Evolutionary conservation across 2,888 invertebrate genomes (phyloP).

Genomic region (Cephus sareptanus): DNA sequence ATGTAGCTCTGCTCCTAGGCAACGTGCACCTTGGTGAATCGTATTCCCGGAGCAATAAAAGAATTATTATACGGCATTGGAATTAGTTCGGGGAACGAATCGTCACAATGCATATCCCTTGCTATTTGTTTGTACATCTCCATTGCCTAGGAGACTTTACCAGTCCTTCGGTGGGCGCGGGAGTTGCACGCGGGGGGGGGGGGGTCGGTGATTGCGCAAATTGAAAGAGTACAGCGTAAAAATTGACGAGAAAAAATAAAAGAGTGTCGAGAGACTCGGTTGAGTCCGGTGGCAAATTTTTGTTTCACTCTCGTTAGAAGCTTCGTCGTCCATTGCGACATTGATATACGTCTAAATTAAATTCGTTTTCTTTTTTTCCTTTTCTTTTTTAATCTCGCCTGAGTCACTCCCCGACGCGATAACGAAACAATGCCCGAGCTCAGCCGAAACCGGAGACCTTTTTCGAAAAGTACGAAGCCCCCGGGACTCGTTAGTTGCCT

Average conservation of each 20-base stretch:
- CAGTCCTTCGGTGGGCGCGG: background rate
- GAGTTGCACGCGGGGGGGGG: no score
- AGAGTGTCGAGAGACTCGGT: no score
- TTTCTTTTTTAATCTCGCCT: constrained; percentile 1
- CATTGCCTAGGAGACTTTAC: background rate
- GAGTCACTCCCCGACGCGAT: constrained; percentile 3
- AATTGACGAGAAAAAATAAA: background rate
- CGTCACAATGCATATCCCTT: background rate
- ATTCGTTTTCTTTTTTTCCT: background rate
- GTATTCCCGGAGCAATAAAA: constrained; percentile 1
- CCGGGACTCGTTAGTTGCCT: background rate
- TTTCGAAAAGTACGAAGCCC: constrained; percentile 7
- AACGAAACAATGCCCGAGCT: constrained; percentile 11
- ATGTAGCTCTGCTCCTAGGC: background rate
- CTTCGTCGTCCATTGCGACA: background rate
- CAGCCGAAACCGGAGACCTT: constrained; percentile 5
- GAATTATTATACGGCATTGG: background rate
- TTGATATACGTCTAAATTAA: background rate
- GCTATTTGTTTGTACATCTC: background rate
- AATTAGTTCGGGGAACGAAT: constrained; percentile 3
- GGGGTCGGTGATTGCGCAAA: no score
- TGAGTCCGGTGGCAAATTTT: background rate
- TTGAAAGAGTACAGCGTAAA: background rate
- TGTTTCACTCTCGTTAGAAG: background rate
- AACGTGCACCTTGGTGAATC: background rate